Base-by-base conservation (phyloP, 1,140 invertebrate species). In the Chrysomallon squamiferum region DNA sequence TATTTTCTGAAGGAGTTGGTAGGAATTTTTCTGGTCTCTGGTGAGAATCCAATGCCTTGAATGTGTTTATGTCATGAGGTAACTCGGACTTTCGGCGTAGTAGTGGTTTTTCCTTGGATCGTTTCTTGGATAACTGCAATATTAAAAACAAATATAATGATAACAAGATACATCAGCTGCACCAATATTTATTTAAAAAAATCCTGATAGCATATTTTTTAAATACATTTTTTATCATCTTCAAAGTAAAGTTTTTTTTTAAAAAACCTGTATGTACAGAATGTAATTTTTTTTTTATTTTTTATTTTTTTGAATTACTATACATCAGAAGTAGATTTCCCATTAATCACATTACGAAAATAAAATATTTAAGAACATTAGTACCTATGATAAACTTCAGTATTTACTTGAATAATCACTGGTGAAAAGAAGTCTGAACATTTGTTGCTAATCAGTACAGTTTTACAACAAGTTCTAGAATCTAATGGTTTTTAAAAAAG, bases 31-130 rank as follows among this genome's bases (percentile, higher is more conserved):
- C 95, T 66, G 93, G 90, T 76, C 95, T 89, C 86, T 95, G 95
- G 87, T 97, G 95, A 83, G 94, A 93, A 80, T 91, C 93, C 64
- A 97, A 88, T 69, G 94, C 94, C 81, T 92, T 92, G 74, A 96
- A 91, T 35, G 93, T 97, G 79, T 92, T 91, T 69, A 91, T 90
- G 87, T 97, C 95, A 80, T 95, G 92, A 30, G 95, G 95, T 83
- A 97, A 88, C 86, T 97, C 95, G 18, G 95, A 97, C 87, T 97
- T 98, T 82, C 94, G 91, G 84, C 95, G 90, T 49, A 97, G 87
- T 70, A 97, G 87, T 30, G 94, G 93, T 85, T 95, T 95, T 63
- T 91, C 92, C 84, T 90, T 91, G 84, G 92, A 70, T 61, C 73
- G 73, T 88, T 72, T 78, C 66, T 75, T 77, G 15, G 66, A 59